phyloP scores from a whole-genome alignment of 2,113 vertebrate species.

The Galemys pyrenaicus region DNA sequence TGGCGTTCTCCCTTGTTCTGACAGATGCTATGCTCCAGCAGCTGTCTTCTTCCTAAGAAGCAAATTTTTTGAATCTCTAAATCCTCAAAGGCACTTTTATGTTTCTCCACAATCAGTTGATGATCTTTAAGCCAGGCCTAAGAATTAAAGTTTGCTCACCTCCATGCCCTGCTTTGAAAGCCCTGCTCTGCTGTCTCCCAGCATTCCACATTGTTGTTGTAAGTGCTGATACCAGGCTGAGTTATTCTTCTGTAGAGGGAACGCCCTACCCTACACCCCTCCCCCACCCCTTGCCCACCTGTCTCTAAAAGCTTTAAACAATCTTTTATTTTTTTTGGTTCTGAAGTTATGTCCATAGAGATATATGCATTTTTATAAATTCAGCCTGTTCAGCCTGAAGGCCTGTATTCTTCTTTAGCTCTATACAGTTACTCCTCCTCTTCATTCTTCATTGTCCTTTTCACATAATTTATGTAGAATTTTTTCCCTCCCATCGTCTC shows the following conservation, averaged over 20 bases:
- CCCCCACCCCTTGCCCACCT: neutral
- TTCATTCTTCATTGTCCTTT: neutral
- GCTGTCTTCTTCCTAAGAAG: neutral
- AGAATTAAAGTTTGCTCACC: neutral
- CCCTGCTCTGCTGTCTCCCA: neutral
- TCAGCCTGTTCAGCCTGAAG: neutral
- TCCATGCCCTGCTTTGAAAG: neutral
- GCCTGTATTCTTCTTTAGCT: neutral
- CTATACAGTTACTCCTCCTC: neutral
- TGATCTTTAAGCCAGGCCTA: neutral
- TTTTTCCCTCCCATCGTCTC: neutral
- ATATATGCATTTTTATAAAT: neutral
- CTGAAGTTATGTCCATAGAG: neutral
- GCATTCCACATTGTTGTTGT: neutral
- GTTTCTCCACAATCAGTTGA: neutral
- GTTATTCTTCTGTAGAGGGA: neutral
- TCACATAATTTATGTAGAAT: neutral
- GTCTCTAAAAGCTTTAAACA: neutral
- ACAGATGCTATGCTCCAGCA: neutral
- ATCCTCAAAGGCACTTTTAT: neutral
- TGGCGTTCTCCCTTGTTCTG: fast-evolving
- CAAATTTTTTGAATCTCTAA: neutral
- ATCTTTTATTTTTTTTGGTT: neutral
- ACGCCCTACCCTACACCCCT: fast-evolving
- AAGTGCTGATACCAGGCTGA: neutral